Percentiles rank a stretch among this genome's conserved stretches.
These are phyloP conservation scores for Psephotus haematonotus DNA, from an alignment of 2,113 vertebrate genomes.

Conservation along the genomic window DNA sequence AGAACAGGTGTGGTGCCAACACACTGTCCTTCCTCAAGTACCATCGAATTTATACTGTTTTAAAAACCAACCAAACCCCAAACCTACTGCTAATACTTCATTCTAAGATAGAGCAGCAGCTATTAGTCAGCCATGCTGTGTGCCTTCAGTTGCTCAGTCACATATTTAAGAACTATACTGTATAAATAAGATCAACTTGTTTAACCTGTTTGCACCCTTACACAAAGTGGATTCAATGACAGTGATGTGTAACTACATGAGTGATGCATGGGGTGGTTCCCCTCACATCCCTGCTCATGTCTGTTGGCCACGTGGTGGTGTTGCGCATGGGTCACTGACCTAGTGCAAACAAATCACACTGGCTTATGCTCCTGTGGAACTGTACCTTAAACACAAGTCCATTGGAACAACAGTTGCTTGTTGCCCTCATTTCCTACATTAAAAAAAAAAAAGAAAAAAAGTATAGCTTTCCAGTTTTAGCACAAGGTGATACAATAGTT, in stretches of 20 bases:
- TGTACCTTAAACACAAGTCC: not conserved
- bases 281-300: accelerated
- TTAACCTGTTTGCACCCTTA: not conserved
- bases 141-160: not conserved
- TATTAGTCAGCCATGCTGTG: not conserved
- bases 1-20: not conserved
- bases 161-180: not conserved
- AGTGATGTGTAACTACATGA: not conserved
- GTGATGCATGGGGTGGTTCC: not conserved
- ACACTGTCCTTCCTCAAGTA: not conserved
- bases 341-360: not conserved
- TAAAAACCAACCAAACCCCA: not conserved
- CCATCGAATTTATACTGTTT: not conserved
- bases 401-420: not conserved
- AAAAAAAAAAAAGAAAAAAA: not conserved
- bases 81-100: not conserved
- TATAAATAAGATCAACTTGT: not conserved
- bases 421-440: not conserved
- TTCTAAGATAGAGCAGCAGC: not conserved
- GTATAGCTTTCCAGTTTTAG: not conserved
- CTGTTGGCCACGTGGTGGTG: accelerated
- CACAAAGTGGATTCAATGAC: not conserved
- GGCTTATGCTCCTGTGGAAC: not conserved
- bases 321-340: not conserved
- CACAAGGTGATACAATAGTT: not conserved